Conservation (phyloP, 2,888 invertebrate genomes). For the Lepetodrilus schrolli region DNA sequence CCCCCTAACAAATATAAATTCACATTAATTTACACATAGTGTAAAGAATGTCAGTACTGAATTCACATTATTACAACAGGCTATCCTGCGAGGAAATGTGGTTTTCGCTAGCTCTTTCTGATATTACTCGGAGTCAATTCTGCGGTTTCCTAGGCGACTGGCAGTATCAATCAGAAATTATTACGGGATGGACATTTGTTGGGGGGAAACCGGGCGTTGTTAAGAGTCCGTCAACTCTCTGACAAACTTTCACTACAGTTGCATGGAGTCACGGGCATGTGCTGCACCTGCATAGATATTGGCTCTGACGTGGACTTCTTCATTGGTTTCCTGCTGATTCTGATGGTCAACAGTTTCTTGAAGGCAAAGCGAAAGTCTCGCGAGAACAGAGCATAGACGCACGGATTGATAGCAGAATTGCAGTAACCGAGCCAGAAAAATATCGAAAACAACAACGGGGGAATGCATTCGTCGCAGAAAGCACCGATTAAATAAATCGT, state of each 20-base stretch:
- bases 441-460: slow-evolving; percentile 86
- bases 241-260: slow-evolving; percentile 29
- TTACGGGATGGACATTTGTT: not conserved
- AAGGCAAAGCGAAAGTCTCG: slow-evolving; percentile 96
- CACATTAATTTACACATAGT: too few species aligned
- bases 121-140: too few species aligned
- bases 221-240: slow-evolving; percentile 23
- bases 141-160: too few species aligned
- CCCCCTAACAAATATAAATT: too few species aligned
- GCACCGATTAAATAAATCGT: slow-evolving; percentile 93
- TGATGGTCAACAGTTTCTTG: slow-evolving; percentile 84
- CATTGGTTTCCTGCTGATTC: not conserved
- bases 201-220: not conserved
- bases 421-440: slow-evolving; percentile 98
- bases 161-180: slow-evolving; percentile 1
- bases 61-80: too few species aligned
- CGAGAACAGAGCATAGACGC: slow-evolving; percentile 94
- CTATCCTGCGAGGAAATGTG: too few species aligned
- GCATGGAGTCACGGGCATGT: slow-evolving; percentile 1
- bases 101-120: too few species aligned
- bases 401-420: slow-evolving; percentile 95
- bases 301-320: slow-evolving; percentile 25
- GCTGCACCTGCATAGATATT: slow-evolving; percentile 25
- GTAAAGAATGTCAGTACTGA: too few species aligned
- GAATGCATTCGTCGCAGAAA: slow-evolving; percentile 86